These are phyloP conservation scores for Pomatorhinus ruficollis DNA, from an alignment of 2,113 vertebrate genomes.

Conservation along the genomic window DNA sequence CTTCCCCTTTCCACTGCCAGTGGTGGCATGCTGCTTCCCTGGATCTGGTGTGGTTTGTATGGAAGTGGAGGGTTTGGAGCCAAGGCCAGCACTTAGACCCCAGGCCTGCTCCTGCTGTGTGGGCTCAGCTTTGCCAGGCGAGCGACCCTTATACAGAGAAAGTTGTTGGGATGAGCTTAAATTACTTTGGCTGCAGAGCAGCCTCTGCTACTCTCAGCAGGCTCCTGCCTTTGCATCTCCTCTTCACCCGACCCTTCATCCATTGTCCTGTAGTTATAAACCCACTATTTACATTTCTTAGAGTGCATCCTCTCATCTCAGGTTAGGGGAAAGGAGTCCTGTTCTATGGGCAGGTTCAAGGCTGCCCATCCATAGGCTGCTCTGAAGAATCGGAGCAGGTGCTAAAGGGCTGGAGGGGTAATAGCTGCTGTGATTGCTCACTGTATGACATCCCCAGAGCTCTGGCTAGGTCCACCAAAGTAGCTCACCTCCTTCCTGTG, in stretches of 20 bases:
- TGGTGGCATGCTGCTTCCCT: not conserved
- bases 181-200: not conserved
- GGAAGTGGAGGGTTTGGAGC: not conserved
- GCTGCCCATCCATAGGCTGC: not conserved
- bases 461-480: not conserved
- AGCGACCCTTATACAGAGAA: not conserved
- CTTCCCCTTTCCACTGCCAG: not conserved
- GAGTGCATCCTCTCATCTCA: not conserved
- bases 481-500: not conserved
- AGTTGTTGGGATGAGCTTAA: not conserved
- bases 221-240: not conserved
- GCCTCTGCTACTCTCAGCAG: not conserved
- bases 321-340: not conserved
- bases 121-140: not conserved
- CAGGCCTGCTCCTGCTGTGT: not conserved
- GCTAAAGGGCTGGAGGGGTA: not conserved
- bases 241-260: not conserved
- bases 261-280: not conserved
- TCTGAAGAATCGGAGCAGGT: not conserved
- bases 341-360: not conserved
- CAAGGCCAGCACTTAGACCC: not conserved
- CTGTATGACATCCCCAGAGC: not conserved
- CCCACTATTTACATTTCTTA: not conserved
- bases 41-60: not conserved
- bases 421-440: not conserved